Evolutionary conservation across 2,113 vertebrate species (phyloP), one percentile per base, ranked within the genome.

Genomic region (Tinamus guttatus): DNA sequence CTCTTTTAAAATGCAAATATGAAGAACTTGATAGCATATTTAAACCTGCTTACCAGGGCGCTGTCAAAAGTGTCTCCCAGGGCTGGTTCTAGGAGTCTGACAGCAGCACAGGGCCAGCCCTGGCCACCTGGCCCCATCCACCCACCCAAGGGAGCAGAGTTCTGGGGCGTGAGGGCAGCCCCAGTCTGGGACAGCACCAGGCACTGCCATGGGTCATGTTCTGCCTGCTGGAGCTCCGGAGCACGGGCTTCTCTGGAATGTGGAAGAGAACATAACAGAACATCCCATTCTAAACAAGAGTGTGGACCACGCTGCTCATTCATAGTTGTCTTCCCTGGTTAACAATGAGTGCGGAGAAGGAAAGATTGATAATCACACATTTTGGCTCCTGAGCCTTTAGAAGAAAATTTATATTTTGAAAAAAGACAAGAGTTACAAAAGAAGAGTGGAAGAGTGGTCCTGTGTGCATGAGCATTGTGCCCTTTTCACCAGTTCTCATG

Each of bases 361-460:
- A 91, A 64, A 9, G 45, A 43, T 58, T 68, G 83, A 58, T 32
- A 83, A 41, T 62, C 41, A 13, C 4, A 19, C 17, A 4, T 9
- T 17, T 49, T 63, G 28, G 13, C 38, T 75, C 6, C 6, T 28
- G 63, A 9, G 17, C 34, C 3, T 47, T 71, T 28, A 64, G 28
- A 22, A 22, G 12, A 49, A 30, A 13, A 12, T 14, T 6, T 7
- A 3, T 18, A 10, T 22, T 65, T 30, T 58, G 25, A 64, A 69
- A 8, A 64, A 93, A 71, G 76, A 24, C 1, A 36, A 17, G 5
- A 36, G 38, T 43, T 8, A 24, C 0, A 4, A 85, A 3, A 1
- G 9, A n/a, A 58, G 24, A 21, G 0, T 25, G 0, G 1, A n/a
- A 58, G 28, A 21, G 0, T 21, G 0, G 1, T 41, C 22, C 6